Evolutionary conservation across 2,113 vertebrate genomes (phyloP).

Genomic region (Lepisosteus osseus): DNA sequence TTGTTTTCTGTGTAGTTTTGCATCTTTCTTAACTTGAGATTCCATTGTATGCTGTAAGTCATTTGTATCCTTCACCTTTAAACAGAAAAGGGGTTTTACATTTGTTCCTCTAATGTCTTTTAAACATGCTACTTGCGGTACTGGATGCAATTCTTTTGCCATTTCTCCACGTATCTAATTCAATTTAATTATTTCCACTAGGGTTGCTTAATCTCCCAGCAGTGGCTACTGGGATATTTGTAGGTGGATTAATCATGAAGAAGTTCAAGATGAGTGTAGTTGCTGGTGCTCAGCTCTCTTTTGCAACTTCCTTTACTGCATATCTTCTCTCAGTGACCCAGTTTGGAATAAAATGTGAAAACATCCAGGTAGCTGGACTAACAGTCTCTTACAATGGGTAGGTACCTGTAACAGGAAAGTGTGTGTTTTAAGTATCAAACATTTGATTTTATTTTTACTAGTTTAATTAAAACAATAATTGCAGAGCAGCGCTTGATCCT

Average conservation of each 20-base stretch:
- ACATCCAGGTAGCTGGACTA: constrained; percentile 72
- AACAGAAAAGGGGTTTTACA: no score
- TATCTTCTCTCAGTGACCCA: constrained; percentile 44
- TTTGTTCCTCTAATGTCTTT: no score
- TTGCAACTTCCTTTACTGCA: constrained; percentile 51
- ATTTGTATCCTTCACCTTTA: no score
- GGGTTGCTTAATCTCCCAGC: constrained; percentile 70
- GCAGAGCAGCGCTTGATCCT: no score
- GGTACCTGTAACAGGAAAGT: constrained; percentile 32
- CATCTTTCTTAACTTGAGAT: no score
- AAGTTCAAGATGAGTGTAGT: constrained; percentile 73
- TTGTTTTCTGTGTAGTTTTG: no score
- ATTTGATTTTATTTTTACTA: no score
- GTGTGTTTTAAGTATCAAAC: neutral
- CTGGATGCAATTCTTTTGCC: no score
- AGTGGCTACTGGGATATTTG: constrained; percentile 72
- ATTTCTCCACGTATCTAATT: no score
- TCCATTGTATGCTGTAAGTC: no score
- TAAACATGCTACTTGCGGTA: no score
- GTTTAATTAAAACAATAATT: no score
- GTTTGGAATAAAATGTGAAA: constrained; percentile 76
- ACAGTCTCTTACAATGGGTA: constrained; percentile 84
- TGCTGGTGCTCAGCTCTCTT: constrained; percentile 68
- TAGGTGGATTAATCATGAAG: constrained; percentile 83
- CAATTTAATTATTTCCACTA: constrained; percentile 41